These are phyloP conservation scores for Nowickia ferox DNA, from an alignment of 2,888 invertebrate genomes.

Conservation along the genomic window DNA sequence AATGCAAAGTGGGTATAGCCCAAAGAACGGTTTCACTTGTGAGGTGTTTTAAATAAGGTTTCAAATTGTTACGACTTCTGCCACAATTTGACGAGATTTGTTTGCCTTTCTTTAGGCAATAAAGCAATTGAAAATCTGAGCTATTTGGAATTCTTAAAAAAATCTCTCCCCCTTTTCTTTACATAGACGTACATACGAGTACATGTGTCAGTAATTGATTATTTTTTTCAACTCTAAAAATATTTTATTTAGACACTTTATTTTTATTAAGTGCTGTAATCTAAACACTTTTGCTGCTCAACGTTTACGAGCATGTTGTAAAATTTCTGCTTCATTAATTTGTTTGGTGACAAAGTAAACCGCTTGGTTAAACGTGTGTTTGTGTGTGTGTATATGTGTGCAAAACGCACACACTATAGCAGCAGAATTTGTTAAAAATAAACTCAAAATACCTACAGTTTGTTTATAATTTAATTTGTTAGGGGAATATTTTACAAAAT, in stretches of 20 bases:
- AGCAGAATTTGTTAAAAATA: constrained; percentile 53
- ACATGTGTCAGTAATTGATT: not conserved
- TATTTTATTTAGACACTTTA: constrained; percentile 2
- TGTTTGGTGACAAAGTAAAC: constrained; percentile 56
- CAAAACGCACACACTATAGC: not conserved
- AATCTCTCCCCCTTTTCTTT: not conserved
- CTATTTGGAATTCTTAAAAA: constrained; percentile 21
- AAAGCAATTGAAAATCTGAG: constrained; percentile 6
- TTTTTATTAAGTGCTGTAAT: constrained; percentile 18
- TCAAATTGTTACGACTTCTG: too few relatives aligned
- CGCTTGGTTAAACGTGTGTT: not conserved
- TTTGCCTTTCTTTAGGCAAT: not conserved
- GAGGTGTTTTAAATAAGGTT: too few relatives aligned
- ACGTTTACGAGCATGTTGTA: constrained; percentile 32
- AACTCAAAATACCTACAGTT: constrained; percentile 15
- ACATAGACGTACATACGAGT: too few relatives aligned
- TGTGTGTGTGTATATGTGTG: too few relatives aligned
- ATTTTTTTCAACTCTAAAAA: constrained; percentile 10
- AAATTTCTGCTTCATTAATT: constrained; percentile 70
- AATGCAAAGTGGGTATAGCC: too few relatives aligned
- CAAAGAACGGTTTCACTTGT: too few relatives aligned
- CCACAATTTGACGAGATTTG: not conserved
- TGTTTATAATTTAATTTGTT: not conserved
- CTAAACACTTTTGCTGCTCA: constrained; percentile 31
- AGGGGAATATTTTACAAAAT: not conserved